These are phyloP conservation scores for Ptyas mucosa DNA, from an alignment of 2,113 vertebrate species.

Conservation along the genomic window DNA sequence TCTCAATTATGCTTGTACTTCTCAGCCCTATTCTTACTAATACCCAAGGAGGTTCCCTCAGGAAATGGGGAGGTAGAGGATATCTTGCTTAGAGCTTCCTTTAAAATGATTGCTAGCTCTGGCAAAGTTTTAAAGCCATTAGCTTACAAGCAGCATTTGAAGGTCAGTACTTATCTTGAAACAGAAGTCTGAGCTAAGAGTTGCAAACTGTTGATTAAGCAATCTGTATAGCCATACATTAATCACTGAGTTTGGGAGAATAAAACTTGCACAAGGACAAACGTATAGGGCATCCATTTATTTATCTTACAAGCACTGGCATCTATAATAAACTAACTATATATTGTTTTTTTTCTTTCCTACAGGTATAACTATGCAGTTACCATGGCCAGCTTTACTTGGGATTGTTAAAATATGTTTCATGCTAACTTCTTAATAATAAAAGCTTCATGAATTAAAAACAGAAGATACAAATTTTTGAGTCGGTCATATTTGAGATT, in stretches of 20 bases:
- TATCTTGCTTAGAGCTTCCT: not conserved
- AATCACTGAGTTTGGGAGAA: not conserved
- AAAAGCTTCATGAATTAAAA: slow-evolving; percentile 8
- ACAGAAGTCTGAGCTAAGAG: not conserved
- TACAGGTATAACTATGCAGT: slow-evolving; percentile 9
- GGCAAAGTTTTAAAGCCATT: not conserved
- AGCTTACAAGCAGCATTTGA: not conserved
- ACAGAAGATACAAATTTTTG: slow-evolving; percentile 23
- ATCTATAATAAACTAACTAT: slow-evolving; percentile 16
- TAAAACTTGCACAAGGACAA: not conserved
- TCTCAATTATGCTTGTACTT: not conserved
- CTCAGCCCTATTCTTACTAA: not conserved
- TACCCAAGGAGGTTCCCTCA: not conserved
- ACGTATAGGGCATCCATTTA: not conserved
- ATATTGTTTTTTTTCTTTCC: slow-evolving; percentile 18
- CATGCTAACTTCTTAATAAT: not conserved
- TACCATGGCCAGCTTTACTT: not conserved
- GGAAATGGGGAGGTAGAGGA: not conserved
- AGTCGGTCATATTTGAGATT: not conserved
- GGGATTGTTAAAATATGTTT: not conserved
- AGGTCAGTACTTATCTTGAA: not conserved
- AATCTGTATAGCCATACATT: not conserved
- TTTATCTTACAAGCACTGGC: not conserved
- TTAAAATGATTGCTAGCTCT: no score
- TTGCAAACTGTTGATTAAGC: not conserved